These are phyloP conservation scores for Salvelinus fontinalis DNA, from an alignment of 2,113 vertebrate genomes.

Conservation along the genomic window DNA sequence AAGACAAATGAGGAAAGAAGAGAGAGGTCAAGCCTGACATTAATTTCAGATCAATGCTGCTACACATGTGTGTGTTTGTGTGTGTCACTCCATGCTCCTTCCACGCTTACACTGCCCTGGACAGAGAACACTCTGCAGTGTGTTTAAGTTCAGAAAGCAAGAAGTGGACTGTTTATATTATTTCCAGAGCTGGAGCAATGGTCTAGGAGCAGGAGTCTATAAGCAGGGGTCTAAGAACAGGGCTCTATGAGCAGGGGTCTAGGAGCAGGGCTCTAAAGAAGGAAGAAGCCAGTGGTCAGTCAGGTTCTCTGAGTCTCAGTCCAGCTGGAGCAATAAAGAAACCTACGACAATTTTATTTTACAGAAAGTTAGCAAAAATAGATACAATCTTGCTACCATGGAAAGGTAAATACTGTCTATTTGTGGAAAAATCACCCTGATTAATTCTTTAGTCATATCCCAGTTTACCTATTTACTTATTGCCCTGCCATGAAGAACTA, in stretches of 20 bases:
- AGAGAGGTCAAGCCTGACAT: not conserved
- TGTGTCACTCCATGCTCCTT: not conserved
- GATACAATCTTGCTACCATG: no score
- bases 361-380: no score
- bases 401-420: no score
- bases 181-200: not conserved
- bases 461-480: no score
- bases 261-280: not conserved
- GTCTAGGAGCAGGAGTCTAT: not conserved
- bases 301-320: not conserved
- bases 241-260: not conserved
- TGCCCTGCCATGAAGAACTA: no score
- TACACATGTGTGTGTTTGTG: not conserved
- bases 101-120: not conserved
- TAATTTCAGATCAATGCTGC: not conserved
- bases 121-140: not conserved
- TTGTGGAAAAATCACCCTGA: no score
- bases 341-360: no score
- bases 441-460: no score
- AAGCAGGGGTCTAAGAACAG: not conserved
- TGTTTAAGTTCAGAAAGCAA: not conserved
- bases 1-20: conserved; percentile 9
- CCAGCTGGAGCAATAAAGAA: not conserved
- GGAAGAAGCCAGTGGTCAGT: not conserved
- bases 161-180: not conserved